Evolutionary conservation across 2,888 invertebrate species (phyloP).

Genomic region (Drosophila putrida): DNA sequence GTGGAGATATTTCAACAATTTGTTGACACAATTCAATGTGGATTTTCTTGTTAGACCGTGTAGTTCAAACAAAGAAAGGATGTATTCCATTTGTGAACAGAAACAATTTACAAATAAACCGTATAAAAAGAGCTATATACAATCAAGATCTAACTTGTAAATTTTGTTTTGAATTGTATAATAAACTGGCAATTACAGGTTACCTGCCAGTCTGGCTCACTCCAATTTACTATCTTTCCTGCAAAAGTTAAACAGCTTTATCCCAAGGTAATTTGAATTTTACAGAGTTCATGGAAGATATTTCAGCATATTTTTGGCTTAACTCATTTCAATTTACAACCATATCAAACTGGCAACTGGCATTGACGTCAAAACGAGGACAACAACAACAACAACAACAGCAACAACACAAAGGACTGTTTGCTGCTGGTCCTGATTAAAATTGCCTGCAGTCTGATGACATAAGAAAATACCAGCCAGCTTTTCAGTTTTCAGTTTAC

Average conservation of each 20-base stretch:
- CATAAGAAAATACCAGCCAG: slow-evolving; percentile 41
- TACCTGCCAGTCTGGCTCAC: too few relatives aligned
- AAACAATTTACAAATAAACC: too few relatives aligned
- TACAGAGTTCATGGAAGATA: slow-evolving; percentile 11
- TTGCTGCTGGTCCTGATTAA: slow-evolving; percentile 53
- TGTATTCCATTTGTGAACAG: too few relatives aligned
- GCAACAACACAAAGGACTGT: slow-evolving; percentile 18
- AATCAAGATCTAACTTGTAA: too few relatives aligned
- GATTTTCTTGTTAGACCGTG: not conserved
- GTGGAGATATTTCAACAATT: slow-evolving; percentile 21
- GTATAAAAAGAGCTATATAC: too few relatives aligned
- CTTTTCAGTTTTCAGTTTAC: slow-evolving; percentile 6
- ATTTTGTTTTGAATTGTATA: too few relatives aligned
- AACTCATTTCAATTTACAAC: slow-evolving; percentile 24
- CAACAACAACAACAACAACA: slow-evolving; percentile 10
- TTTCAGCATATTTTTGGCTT: slow-evolving; percentile 25
- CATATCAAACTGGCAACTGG: not conserved
- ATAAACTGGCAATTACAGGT: too few relatives aligned
- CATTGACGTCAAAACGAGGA: slow-evolving; percentile 52
- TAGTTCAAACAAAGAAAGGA: too few relatives aligned
- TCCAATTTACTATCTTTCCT: not conserved
- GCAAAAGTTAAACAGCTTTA: not conserved
- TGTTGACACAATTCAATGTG: slow-evolving; percentile 13
- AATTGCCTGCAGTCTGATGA: slow-evolving; percentile 45
- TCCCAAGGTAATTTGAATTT: slow-evolving; percentile 16